Evolutionary conservation across 2,797 vertebrate species (phyloP), one percentile per base, ranked within the genome.

Genomic region (Vespertilio murinus): DNA sequence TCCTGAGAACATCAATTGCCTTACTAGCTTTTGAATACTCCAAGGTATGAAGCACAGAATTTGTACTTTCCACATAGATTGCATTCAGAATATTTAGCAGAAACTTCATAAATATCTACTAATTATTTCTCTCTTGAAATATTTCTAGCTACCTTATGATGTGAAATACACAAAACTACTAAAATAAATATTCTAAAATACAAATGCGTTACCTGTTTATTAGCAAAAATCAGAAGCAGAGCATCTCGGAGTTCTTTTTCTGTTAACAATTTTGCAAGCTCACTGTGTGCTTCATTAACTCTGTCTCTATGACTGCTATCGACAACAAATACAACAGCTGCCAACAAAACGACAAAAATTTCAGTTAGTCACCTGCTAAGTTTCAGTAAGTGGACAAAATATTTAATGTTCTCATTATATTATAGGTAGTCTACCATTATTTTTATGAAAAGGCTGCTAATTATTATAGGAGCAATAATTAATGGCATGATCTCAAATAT

Each of bases 221-320:
- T 99, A 59, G 99, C 99, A 97, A 99, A 99, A 98, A 99, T 99
- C 97, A 99, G 98, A 88, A 99, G 97, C 97, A 99, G 97, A 42
- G 99, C 99, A 91, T 99, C 99, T 92, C 99, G 98, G 95, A 99
- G 98, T 97, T 99, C 99, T 97, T 99, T 99, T 98, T 99, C 99
- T 0, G 99, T 99, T 97, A 99, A 98, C 30, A 99, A 98, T 92
- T 99, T 99, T 95, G 99, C 99, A 95, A 99, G 99, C 97, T 99
- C 99, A 92, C 98, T 99, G 98, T 99, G 99, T 61, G 99, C 99
- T 98, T 99, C 99, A 97, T 99, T 99, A 90, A 99, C 98, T 88
- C 99, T 96, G 98, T 99, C 99, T 97, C 99, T 98, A 97, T 99
- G 99, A 97, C 99, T 99, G 98, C 99, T 99, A 98, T 99, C 99